Evolutionary conservation across 2,888 invertebrate species (phyloP), one percentile per base, ranked within the genome.

Genomic region (Machimus atricapillus): DNA sequence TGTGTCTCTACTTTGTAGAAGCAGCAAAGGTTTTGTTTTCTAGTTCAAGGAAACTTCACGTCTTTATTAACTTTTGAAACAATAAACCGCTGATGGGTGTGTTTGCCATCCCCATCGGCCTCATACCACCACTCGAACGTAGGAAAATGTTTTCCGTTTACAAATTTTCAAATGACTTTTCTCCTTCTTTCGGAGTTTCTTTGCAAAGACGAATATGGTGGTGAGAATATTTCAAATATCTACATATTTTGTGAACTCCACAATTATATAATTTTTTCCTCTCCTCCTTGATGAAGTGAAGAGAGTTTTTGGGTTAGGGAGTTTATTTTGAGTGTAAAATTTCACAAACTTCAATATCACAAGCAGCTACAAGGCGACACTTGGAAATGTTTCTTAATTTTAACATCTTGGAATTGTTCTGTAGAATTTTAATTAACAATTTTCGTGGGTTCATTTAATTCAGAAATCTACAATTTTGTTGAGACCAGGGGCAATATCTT

Each of bases 61-160:
- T 85, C 85, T 85, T 85, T 85, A 85, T 85, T 85, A 85, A 85
- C 85, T 85, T 85, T 85, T 85, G 85, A 85, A 85, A 85, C 85
- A 85, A 85, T 85, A 85, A 85, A 85, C 85, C 85, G 85, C 85
- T 85, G 85, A 85, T 85, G 85, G 85, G 85, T 85, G 66, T 66
- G 85, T 85, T 85, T 85, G 74, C 85, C 46, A 27, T 27, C 74
- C 85, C 74, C 52, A 34, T 43, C 43, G 40, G 31, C 85, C 78
- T 9, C 23, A 34, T 23, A 7, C 79, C 79, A 23, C 9, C 66
- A 19, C 79, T 46, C 74, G 46, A 74, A 46, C 74, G 74, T 74
- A 85, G 74, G 40, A 46, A 85, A 85, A 74, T 85, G 85, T 85
- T 85, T 85, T 85, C 85, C 85, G 85, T 85, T 85, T 73, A 85